Percentiles rank a stretch among this genome's conserved stretches.
Conservation (phyloP, 2,113 vertebrate species). For the Calidris pugnax region DNA sequence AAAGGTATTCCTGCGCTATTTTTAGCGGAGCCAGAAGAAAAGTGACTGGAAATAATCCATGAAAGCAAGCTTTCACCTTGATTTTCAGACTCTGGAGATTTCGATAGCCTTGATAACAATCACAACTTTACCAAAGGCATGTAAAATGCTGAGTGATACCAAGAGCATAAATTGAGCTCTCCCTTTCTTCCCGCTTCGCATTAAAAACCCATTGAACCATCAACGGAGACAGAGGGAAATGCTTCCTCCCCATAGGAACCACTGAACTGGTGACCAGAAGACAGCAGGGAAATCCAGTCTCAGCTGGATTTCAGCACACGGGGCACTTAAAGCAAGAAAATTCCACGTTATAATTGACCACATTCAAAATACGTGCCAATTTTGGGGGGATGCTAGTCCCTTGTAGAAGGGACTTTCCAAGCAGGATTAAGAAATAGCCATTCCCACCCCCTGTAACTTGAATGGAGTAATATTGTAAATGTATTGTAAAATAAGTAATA, state of each 20-base stretch:
- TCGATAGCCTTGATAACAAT: slow-evolving; percentile 39
- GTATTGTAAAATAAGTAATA: neutral
- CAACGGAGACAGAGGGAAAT: fast-evolving
- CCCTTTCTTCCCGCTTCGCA: neutral
- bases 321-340: neutral
- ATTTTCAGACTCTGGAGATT: slow-evolving; percentile 53
- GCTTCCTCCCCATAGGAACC: neutral
- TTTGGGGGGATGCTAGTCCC: neutral
- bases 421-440: neutral
- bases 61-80: slow-evolving; percentile 60
- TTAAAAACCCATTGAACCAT: neutral
- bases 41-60: slow-evolving; percentile 58
- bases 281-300: neutral
- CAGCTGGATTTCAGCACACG: neutral
- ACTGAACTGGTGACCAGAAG: neutral
- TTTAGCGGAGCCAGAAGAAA: slow-evolving; percentile 58
- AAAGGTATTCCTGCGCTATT: slow-evolving; percentile 43
- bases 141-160: slow-evolving; percentile 40
- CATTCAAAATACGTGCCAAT: fast-evolving
- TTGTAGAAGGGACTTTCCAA: neutral
- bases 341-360: fast-evolving
- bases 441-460: neutral
- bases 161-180: neutral
- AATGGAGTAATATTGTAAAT: neutral
- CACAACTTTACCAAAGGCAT: slow-evolving; percentile 17